Evolutionary conservation across 2,888 invertebrate genomes (phyloP).

Genomic region (Metacarcinus magister): DNA sequence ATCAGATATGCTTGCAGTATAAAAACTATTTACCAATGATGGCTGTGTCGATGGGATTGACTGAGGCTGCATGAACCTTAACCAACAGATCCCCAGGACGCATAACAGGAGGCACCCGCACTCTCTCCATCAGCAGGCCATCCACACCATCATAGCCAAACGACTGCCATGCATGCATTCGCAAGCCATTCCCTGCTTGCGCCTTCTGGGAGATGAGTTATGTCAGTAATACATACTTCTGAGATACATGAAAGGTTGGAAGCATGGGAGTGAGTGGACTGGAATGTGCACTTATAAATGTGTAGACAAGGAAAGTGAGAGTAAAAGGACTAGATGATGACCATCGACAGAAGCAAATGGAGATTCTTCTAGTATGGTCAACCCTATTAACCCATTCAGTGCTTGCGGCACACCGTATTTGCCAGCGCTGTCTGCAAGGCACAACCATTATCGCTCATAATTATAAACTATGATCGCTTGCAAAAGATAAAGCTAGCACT

Average conservation of each 20-base stretch:
- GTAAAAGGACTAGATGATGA: no score
- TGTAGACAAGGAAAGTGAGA: no score
- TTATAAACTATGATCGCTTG: no score
- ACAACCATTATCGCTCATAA: no score
- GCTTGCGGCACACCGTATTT: no score
- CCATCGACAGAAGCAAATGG: no score
- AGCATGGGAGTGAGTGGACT: not conserved
- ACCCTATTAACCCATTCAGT: no score
- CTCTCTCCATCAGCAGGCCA: constrained; percentile 52
- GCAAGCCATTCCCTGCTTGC: not conserved
- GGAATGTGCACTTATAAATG: no score
- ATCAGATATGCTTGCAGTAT: not conserved
- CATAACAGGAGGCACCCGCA: constrained; percentile 67
- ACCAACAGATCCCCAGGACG: constrained; percentile 91
- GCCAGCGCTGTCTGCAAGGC: no score
- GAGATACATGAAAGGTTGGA: not conserved
- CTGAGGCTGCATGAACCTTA: constrained; percentile 92
- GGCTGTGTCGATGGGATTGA: constrained; percentile 95
- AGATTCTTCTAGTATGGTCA: no score
- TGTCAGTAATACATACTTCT: not conserved
- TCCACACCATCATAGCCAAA: constrained; percentile 71
- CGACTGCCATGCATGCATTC: constrained; percentile 74
- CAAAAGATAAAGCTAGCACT: no score
- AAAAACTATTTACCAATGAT: constrained; percentile 90
- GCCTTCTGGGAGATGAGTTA: not conserved